Base-by-base conservation (phyloP, 2,797 vertebrate species). In the Triplophysa bombifrons region DNA sequence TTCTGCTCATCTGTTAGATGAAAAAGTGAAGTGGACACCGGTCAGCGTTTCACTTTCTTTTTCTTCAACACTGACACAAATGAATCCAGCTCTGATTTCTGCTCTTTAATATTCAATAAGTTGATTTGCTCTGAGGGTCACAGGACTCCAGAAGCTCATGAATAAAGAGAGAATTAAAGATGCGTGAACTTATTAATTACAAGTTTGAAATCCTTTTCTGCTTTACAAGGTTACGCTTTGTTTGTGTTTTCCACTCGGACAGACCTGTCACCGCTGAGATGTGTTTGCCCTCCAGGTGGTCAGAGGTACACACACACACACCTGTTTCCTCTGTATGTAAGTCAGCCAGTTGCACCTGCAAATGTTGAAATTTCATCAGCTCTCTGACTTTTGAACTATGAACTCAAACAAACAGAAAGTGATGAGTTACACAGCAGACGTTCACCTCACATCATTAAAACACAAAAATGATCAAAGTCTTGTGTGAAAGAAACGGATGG, bases 101-200 rank as follows among this genome's bases (percentile, higher is more conserved):
- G 55, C 83, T 75, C 76, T 89, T 90, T 82, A 74, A 87, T 85
- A 86, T 84, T 85, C 86, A 79, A 71, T 85, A 84, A 82, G 84
- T 82, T 74, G 2, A 30, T 38, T 46, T 25, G 69, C 22, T 86
- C 85, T 73, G 61, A 58, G 73, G 89, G 91, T 92, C 90, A 86
- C 58, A 50, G 3, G 74, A 83, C 81, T 10, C 9, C 92, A 92
- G 91, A 88, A 92, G 91, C 85, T 92, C 90, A 91, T 92, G 90
- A 93, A 92, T 92, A 92, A 87, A 87, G 73, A 90, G 48, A 82
- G 80, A 82, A 87, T 83, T 89, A 89, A 90, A 90, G 87, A 88
- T 91, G 89, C 82, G 82, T 87, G 80, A 87, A 88, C 88, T 86
- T 90, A 90, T 91, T 91, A 87, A 90, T 90, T 88, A 92, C 82